phyloP scores from a whole-genome alignment of 2,888 invertebrate species.

The Bhutanitis thaidina region DNA sequence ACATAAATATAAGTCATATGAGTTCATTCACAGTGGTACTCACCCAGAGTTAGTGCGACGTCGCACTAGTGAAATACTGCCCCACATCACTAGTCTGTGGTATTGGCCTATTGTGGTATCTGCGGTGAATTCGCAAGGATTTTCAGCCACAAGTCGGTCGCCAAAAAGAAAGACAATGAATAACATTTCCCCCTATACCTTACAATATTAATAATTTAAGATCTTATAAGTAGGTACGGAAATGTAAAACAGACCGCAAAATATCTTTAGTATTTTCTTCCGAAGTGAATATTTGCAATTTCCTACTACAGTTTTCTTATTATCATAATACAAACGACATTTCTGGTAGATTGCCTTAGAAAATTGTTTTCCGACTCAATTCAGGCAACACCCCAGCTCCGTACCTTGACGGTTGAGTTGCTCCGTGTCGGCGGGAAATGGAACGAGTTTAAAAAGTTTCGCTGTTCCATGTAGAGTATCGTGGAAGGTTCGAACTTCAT shows the following conservation, averaged over 20 bases:
- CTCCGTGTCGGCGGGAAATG: slow-evolving; percentile 6
- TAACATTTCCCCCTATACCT: too few relatives aligned
- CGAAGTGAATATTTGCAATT: slow-evolving; percentile 23
- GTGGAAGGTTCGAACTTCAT: neutral
- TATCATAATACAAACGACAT: slow-evolving; percentile 27
- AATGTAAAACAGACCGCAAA: slow-evolving; percentile 17
- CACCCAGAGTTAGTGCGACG: too few relatives aligned
- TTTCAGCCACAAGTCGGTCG: too few relatives aligned
- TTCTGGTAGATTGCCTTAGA: slow-evolving; percentile 27
- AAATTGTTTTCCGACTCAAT: slow-evolving; percentile 26
- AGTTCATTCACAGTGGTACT: too few relatives aligned
- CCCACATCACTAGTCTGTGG: too few relatives aligned
- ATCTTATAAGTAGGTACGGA: too few relatives aligned
- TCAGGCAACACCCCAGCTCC: slow-evolving; percentile 6
- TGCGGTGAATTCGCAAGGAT: too few relatives aligned
- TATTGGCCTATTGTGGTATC: too few relatives aligned
- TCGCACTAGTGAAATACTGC: too few relatives aligned
- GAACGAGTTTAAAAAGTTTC: slow-evolving; percentile 8
- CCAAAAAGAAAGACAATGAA: too few relatives aligned
- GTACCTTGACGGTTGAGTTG: slow-evolving; percentile 3
- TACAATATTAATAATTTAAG: too few relatives aligned
- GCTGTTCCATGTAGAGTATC: neutral
- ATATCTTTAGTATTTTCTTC: slow-evolving; percentile 1
- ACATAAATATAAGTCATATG: too few relatives aligned
- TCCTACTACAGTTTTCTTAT: slow-evolving; percentile 22